Evolutionary conservation across 1,140 invertebrate species (phyloP).

Genomic region (Andricus grossulariae): DNA sequence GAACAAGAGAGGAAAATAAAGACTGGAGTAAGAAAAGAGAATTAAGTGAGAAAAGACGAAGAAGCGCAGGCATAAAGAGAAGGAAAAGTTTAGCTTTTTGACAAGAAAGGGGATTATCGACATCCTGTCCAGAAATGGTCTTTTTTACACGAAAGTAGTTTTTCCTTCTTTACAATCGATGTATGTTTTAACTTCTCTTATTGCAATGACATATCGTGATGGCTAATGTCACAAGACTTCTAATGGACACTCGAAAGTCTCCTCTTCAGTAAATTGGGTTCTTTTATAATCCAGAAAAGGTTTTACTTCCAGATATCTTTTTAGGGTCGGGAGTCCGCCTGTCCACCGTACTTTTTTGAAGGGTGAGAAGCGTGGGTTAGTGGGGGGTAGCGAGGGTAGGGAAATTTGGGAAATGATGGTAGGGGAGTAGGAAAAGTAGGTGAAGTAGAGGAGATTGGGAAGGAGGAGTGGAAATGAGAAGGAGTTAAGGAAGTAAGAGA

Average conservation of each 20-base stretch:
- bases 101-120: constrained; percentile 59
- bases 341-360: no score
- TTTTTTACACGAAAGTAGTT: constrained; percentile 20
- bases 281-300: background rate
- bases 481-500: no score
- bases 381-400: no score
- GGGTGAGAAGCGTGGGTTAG: no score
- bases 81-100: constrained; percentile 49
- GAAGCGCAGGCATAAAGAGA: constrained; percentile 27
- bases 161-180: constrained; percentile 20
- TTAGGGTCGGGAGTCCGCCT: background rate
- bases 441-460: no score
- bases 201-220: constrained; percentile 13
- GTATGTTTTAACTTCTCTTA: constrained; percentile 20
- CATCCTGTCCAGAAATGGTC: constrained; percentile 47
- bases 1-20: constrained; percentile 7
- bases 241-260: constrained; percentile 17
- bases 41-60: constrained; percentile 31
- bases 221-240: constrained; percentile 13
- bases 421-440: no score
- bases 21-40: background rate
- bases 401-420: no score
- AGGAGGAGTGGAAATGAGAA: no score
- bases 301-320: background rate
- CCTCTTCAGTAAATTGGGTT: background rate